Percentiles rank a stretch among this genome's conserved stretches.
Evolutionary conservation across 1,140 invertebrate genomes (phyloP).

Genomic region (Pseudomyrmex dendroicus): DNA sequence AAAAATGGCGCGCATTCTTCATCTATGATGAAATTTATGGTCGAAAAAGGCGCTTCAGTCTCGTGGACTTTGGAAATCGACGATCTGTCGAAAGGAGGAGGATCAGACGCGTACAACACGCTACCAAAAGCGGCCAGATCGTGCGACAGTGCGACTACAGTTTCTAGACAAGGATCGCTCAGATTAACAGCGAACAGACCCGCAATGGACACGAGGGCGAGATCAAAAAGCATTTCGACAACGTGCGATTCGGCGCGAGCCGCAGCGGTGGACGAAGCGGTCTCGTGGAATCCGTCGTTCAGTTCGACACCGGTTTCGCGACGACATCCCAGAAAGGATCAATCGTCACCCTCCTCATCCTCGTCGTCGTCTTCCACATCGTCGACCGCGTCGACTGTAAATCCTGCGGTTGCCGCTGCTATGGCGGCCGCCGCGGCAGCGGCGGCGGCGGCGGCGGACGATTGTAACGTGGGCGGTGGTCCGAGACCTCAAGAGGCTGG

Average conservation of each 20-base stretch:
- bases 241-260: slow-evolving; percentile 61
- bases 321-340: slow-evolving; percentile 75
- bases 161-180: slow-evolving; percentile 79
- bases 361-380: slow-evolving; percentile 55
- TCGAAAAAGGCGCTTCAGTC: slow-evolving; percentile 93
- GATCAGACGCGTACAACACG: slow-evolving; percentile 51
- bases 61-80: slow-evolving; percentile 93
- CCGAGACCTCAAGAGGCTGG: slow-evolving; percentile 83
- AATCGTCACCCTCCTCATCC: slow-evolving; percentile 64
- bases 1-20: slow-evolving; percentile 77
- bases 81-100: slow-evolving; percentile 86
- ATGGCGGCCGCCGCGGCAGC: slow-evolving; percentile 63
- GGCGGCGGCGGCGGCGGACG: slow-evolving; percentile 53
- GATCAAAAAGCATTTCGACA: slow-evolving; percentile 79
- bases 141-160: slow-evolving; percentile 35
- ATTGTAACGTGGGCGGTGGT: slow-evolving; percentile 71
- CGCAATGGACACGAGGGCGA: slow-evolving; percentile 69
- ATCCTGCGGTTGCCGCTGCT: slow-evolving; percentile 57
- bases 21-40: slow-evolving; percentile 91
- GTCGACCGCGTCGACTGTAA: slow-evolving; percentile 49
- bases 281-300: slow-evolving; percentile 72
- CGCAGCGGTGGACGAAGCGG: slow-evolving; percentile 55
- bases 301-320: slow-evolving; percentile 76
- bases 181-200: slow-evolving; percentile 72
- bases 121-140: slow-evolving; percentile 61